These are phyloP conservation scores for Thryonomys swinderianus DNA, from an alignment of 2,113 vertebrate species.

Conservation along the genomic window DNA sequence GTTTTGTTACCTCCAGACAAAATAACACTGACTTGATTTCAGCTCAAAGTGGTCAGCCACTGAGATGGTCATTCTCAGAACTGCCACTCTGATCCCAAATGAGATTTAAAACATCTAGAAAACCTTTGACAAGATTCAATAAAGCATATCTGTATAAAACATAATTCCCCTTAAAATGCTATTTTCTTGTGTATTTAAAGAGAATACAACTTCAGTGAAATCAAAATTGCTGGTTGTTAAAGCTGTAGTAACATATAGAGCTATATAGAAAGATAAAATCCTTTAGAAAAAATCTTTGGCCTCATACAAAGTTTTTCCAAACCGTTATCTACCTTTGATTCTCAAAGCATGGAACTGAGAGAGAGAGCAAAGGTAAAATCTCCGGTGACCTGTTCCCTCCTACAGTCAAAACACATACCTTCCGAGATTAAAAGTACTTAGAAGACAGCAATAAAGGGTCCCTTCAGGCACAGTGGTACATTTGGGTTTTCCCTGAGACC, in stretches of 20 bases:
- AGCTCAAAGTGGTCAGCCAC: background rate
- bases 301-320: slow-evolving; percentile 14
- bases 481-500: background rate
- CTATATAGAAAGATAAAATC: background rate
- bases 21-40: slow-evolving; percentile 55
- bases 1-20: slow-evolving; percentile 73
- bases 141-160: background rate
- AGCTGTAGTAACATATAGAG: background rate
- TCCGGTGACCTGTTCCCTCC: background rate
- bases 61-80: background rate
- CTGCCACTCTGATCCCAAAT: background rate
- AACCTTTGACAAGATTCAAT: slow-evolving; percentile 6
- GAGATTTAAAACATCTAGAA: background rate
- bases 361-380: slow-evolving; percentile 23
- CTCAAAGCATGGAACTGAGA: slow-evolving; percentile 39
- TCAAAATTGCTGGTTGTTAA: slow-evolving; percentile 21
- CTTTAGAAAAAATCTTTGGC: slow-evolving; percentile 12
- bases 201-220: slow-evolving; percentile 41
- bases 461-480: background rate
- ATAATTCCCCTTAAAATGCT: background rate
- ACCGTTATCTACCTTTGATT: slow-evolving; percentile 45
- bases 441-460: background rate
- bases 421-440: background rate
- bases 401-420: background rate
- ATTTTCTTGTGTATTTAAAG: slow-evolving; percentile 27